phyloP scores from a whole-genome alignment of 2,888 invertebrate species.

The Tetranychus piercei region DNA sequence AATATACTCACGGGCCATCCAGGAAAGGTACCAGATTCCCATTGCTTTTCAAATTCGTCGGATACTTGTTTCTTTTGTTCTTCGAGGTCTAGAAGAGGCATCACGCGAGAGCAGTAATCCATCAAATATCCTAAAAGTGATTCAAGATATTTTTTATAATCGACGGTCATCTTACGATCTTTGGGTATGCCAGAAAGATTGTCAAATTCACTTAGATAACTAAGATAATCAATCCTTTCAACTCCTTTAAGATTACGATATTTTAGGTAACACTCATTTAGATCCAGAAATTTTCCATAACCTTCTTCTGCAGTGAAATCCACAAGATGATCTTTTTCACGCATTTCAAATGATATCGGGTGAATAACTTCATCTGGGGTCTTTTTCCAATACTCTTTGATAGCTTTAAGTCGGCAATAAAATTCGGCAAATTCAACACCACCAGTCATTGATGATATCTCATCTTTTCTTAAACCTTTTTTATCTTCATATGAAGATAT shows the following conservation, averaged over 20 bases:
- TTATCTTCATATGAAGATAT: slow-evolving; percentile 85
- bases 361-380: slow-evolving; percentile 90
- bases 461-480: slow-evolving; percentile 60
- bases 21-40: too few relatives aligned
- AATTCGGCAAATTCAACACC: slow-evolving; percentile 98
- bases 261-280: slow-evolving; percentile 88
- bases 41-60: too few relatives aligned
- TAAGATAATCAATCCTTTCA: slow-evolving; percentile 92
- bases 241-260: too few relatives aligned
- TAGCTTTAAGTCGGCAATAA: slow-evolving; percentile 73
- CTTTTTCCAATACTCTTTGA: slow-evolving; percentile 80
- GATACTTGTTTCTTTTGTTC: slow-evolving; percentile 46
- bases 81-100: slow-evolving; percentile 64
- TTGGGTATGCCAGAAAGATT: slow-evolving; percentile 81
- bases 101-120: slow-evolving; percentile 60
- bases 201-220: slow-evolving; percentile 79
- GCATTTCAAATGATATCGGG: slow-evolving; percentile 74
- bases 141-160: slow-evolving; percentile 55
- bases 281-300: slow-evolving; percentile 89
- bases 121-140: slow-evolving; percentile 64
- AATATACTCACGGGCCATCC: too few relatives aligned
- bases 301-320: slow-evolving; percentile 99
- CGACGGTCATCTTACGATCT: slow-evolving; percentile 39
- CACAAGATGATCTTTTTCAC: slow-evolving; percentile 44
- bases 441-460: slow-evolving; percentile 79